These are phyloP conservation scores for Nemotelus pantherinus DNA, from an alignment of 2,888 invertebrate species.

Conservation along the genomic window DNA sequence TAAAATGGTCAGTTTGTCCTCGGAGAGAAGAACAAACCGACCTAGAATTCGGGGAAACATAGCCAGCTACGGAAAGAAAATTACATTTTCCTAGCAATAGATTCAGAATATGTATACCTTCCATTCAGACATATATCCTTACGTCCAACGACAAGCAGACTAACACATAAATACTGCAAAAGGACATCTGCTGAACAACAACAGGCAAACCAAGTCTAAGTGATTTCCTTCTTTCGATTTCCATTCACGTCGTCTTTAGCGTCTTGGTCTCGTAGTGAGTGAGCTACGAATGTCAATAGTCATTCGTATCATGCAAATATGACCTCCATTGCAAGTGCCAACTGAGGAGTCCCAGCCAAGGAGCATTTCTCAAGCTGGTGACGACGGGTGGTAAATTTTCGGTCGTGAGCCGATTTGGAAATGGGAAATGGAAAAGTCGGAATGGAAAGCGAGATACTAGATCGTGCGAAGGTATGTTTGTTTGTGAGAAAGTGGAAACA, in stretches of 20 bases:
- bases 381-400: too few relatives aligned
- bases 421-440: not conserved
- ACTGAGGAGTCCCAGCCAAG: not conserved
- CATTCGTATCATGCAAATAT: slow-evolving; percentile 43
- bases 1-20: too few relatives aligned
- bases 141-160: not conserved
- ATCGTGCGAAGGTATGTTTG: not conserved
- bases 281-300: slow-evolving; percentile 39
- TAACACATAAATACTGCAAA: not conserved
- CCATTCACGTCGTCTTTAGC: not conserved
- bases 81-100: too few relatives aligned
- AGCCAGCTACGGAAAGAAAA: too few relatives aligned
- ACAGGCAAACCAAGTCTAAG: slow-evolving; percentile 3
- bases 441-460: not conserved
- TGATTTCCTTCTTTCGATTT: slow-evolving; percentile 34
- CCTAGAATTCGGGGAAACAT: too few relatives aligned
- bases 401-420: not conserved
- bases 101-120: too few relatives aligned
- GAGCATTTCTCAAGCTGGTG: not conserved
- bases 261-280: not conserved
- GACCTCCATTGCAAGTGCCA: slow-evolving; percentile 34
- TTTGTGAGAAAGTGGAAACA: not conserved
- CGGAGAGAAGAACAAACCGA: too few relatives aligned
- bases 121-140: too few relatives aligned
- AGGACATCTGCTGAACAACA: not conserved